Conservation (phyloP, 1,140 invertebrate genomes). For the Potamilus streckersoni region DNA sequence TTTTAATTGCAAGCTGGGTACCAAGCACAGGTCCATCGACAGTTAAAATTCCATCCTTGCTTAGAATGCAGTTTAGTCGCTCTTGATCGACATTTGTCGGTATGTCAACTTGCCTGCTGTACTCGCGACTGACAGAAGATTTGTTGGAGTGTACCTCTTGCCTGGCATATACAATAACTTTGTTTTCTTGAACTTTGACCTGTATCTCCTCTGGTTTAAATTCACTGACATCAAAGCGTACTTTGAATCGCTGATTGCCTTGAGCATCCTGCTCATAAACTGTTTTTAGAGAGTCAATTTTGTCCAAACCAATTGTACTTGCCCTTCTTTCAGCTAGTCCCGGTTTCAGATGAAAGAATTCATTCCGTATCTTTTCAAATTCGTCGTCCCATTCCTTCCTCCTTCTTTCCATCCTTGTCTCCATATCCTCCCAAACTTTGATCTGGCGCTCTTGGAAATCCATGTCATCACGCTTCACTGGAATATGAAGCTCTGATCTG, state of each 20-base stretch:
- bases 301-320: constrained; percentile 35
- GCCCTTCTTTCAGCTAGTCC: constrained; percentile 40
- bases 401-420: constrained; percentile 57
- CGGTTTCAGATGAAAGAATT: constrained; percentile 65
- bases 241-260: constrained; percentile 57
- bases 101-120: constrained; percentile 65
- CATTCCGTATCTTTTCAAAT: constrained; percentile 61
- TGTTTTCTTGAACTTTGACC: constrained; percentile 62
- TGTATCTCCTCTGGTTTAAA: constrained; percentile 64
- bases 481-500: constrained; percentile 61
- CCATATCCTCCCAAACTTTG: constrained; percentile 62
- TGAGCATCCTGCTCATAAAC: constrained; percentile 54
- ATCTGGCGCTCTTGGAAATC: constrained; percentile 65
- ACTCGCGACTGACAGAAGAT: constrained; percentile 60
- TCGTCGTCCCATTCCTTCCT: constrained; percentile 65
- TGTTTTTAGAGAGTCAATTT: constrained; percentile 45
- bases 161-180: constrained; percentile 58
- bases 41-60: constrained; percentile 62
- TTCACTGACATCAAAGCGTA: constrained; percentile 64
- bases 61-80: constrained; percentile 57
- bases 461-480: constrained; percentile 58
- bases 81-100: constrained; percentile 61
- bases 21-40: constrained; percentile 55
- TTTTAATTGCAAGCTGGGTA: constrained; percentile 34
- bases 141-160: constrained; percentile 57